Percentiles rank a stretch among this genome's conserved stretches.
Evolutionary conservation across 2,797 vertebrate genomes (phyloP).

Genomic region (Falco cherrug): DNA sequence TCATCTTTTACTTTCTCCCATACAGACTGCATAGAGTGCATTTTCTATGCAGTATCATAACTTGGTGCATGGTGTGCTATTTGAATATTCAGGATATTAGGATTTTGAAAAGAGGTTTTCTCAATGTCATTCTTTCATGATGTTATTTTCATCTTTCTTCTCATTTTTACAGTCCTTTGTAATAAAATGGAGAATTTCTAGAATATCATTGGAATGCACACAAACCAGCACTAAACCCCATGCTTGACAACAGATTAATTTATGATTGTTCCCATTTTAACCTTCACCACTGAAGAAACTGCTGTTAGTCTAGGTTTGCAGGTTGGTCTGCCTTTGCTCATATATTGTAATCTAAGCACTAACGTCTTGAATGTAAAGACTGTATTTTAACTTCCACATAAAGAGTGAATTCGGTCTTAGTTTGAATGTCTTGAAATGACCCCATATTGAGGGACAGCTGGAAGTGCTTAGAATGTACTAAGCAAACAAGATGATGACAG

Average conservation of each 20-base stretch:
- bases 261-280: not conserved
- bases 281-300: not conserved
- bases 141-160: not conserved
- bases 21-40: not conserved
- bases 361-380: not conserved
- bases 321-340: not conserved
- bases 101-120: not conserved
- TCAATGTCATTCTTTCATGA: not conserved
- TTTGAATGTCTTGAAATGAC: not conserved
- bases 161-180: not conserved
- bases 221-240: not conserved
- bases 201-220: not conserved
- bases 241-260: not conserved
- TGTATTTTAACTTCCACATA: not conserved
- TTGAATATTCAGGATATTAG: not conserved
- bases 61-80: not conserved
- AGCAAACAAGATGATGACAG: constrained; percentile 28
- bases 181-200: not conserved
- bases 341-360: not conserved
- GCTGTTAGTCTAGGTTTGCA: not conserved
- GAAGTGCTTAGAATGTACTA: not conserved
- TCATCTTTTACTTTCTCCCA: not conserved
- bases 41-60: not conserved
- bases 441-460: not conserved
- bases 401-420: not conserved